Conservation (phyloP, 1,140 invertebrate genomes). For the Drosophila repletoides region DNA sequence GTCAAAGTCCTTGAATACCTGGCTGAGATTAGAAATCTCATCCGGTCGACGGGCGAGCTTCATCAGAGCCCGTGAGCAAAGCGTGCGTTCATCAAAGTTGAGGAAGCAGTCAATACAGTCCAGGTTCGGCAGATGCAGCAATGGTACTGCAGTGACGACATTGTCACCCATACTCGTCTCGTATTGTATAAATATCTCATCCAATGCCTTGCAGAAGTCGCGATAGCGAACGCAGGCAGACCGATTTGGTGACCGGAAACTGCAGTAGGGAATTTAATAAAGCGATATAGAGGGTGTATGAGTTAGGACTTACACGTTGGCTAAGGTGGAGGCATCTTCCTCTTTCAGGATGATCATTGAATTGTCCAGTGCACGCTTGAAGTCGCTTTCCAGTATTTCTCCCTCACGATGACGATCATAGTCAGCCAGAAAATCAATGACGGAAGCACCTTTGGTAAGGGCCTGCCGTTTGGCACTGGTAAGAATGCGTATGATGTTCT, state of each 20-base stretch:
- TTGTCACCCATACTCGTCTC: conserved; percentile 85
- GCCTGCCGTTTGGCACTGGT: conserved; percentile 88
- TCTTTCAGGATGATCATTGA: conserved; percentile 85
- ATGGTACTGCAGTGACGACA: conserved; percentile 84
- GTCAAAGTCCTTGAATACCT: conserved; percentile 85
- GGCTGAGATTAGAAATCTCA: conserved; percentile 84
- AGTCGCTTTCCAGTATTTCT: conserved; percentile 85
- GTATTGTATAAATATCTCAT: conserved; percentile 87
- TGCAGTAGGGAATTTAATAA: conserved; percentile 59
- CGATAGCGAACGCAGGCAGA: conserved; percentile 85
- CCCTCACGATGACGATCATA: conserved; percentile 85
- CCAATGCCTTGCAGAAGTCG: conserved; percentile 85
- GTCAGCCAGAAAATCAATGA: conserved; percentile 86
- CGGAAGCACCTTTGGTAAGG: conserved; percentile 85
- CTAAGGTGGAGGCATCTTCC: conserved; percentile 52
- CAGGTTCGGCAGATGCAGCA: conserved; percentile 85
- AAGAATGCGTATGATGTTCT: conserved; percentile 86
- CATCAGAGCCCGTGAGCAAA: conserved; percentile 85
- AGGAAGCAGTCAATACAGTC: conserved; percentile 86
- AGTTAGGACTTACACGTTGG: conserved; percentile 66
- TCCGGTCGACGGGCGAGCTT: conserved; percentile 86
- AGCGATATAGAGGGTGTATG: not conserved
- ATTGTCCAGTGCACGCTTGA: conserved; percentile 85
- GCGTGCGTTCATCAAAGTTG: conserved; percentile 86
- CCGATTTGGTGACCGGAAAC: conserved; percentile 85